phyloP scores from a whole-genome alignment of 1,140 invertebrate species.

The Anadara kagoshimensis region DNA sequence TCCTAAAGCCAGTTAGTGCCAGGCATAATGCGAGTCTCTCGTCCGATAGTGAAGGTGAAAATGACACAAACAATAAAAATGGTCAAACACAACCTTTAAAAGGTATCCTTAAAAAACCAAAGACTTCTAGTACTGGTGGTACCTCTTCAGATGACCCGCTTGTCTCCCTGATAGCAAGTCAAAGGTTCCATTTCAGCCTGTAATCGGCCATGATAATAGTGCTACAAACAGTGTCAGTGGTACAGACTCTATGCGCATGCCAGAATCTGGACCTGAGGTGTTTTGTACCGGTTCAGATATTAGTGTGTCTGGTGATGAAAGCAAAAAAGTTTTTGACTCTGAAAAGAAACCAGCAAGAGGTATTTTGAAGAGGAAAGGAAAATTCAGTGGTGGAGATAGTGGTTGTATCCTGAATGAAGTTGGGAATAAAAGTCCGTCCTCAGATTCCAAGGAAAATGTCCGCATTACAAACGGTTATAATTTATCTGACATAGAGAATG shows the following conservation, averaged over 20 bases:
- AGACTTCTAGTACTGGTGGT: conserved; percentile 32
- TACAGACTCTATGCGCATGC: conserved; percentile 2
- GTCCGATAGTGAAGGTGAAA: conserved; percentile 53
- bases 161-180: not conserved
- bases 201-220: conserved; percentile 1
- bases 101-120: conserved; percentile 54
- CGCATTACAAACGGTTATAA: conserved; percentile 16
- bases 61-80: conserved; percentile 32
- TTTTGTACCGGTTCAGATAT: conserved; percentile 9
- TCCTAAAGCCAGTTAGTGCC: conserved; percentile 38
- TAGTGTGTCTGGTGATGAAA: conserved; percentile 21
- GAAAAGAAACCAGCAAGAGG: conserved; percentile 61
- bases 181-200: conserved; percentile 19
- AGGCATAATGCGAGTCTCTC: conserved; percentile 41
- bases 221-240: not conserved
- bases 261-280: conserved; percentile 25
- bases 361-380: conserved; percentile 67
- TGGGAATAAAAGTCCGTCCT: conserved; percentile 37
- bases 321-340: conserved; percentile 59
- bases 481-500: conserved; percentile 37
- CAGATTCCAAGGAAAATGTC: conserved; percentile 25
- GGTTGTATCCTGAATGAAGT: conserved; percentile 59
- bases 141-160: conserved; percentile 2
- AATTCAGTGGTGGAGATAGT: conserved; percentile 65
- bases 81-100: conserved; percentile 42